These are phyloP conservation scores for Pseudomyrmex cubaensis DNA, from an alignment of 1,140 invertebrate species.

Conservation along the genomic window DNA sequence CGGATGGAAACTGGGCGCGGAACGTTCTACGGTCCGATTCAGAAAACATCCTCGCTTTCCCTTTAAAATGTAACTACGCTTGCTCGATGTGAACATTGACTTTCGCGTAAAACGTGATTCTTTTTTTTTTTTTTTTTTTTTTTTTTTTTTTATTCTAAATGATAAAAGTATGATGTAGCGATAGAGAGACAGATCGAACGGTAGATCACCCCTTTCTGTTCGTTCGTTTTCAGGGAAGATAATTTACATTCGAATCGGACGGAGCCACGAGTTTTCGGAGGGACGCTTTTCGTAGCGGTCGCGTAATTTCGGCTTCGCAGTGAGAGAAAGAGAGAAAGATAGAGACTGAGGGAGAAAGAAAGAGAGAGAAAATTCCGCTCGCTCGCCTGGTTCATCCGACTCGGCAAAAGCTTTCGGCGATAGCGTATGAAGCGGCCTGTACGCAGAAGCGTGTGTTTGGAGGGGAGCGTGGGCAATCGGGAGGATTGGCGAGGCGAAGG, in stretches of 20 bases:
- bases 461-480: constrained; percentile 34
- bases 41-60: constrained; percentile 50
- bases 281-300: constrained; percentile 38
- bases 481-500: neutral
- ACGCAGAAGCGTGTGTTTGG: constrained; percentile 58
- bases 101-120: neutral
- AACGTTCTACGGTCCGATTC: constrained; percentile 65
- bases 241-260: constrained; percentile 36
- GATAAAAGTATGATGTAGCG: neutral
- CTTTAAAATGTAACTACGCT: neutral
- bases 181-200: neutral
- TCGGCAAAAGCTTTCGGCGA: constrained; percentile 68
- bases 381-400: constrained; percentile 67
- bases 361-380: constrained; percentile 47
- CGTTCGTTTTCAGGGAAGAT: neutral
- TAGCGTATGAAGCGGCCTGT: constrained; percentile 70
- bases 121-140: no score
- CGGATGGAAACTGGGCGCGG: constrained; percentile 59
- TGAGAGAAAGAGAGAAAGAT: neutral
- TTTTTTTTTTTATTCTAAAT: neutral
- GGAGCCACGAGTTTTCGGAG: constrained; percentile 11
- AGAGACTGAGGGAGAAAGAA: neutral
- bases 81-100: neutral
- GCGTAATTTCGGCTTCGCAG: constrained; percentile 60
- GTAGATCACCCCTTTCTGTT: neutral